Evolutionary conservation across 1,140 invertebrate species (phyloP).

Genomic region (Drosophila ercepeae): DNA sequence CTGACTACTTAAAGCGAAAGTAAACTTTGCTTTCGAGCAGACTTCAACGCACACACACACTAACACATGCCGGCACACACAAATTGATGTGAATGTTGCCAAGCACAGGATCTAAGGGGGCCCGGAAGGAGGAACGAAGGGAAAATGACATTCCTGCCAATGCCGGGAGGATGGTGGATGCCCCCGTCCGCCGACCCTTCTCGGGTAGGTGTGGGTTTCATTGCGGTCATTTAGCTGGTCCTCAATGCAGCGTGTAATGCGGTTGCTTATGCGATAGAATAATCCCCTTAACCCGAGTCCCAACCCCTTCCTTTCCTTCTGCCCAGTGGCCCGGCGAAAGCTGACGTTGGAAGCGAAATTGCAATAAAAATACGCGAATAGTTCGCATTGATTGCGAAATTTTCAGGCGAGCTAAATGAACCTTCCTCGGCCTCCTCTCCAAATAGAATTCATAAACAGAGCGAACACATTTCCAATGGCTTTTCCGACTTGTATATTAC

Average conservation of each 20-base stretch:
- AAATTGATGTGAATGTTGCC: conserved; percentile 56
- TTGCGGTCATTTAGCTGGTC: conserved; percentile 77
- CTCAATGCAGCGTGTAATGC: conserved; percentile 80
- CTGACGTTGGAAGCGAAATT: conserved; percentile 19
- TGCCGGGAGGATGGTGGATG: not conserved
- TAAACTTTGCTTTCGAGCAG: conserved; percentile 72
- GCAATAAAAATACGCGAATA: conserved; percentile 40
- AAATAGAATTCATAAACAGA: conserved; percentile 37
- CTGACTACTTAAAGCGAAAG: conserved; percentile 78
- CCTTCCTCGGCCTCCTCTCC: not conserved
- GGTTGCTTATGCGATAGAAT: conserved; percentile 72
- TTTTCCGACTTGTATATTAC: conserved; percentile 55
- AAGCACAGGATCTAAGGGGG: conserved; percentile 14
- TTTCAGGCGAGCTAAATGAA: conserved; percentile 11
- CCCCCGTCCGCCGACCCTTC: not conserved
- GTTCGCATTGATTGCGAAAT: conserved; percentile 17
- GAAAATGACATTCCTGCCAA: not conserved
- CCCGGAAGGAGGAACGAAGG: not conserved
- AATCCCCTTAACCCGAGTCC: conserved; percentile 19
- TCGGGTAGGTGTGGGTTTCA: conserved; percentile 64
- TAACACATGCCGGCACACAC: conserved; percentile 25
- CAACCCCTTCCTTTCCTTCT: not conserved
- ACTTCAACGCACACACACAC: conserved; percentile 39
- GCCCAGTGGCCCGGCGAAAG: not conserved
- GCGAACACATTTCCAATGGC: conserved; percentile 19